These are phyloP conservation scores for Lottia gigantea DNA, from an alignment of 2,888 invertebrate genomes.

Conservation along the genomic window DNA sequence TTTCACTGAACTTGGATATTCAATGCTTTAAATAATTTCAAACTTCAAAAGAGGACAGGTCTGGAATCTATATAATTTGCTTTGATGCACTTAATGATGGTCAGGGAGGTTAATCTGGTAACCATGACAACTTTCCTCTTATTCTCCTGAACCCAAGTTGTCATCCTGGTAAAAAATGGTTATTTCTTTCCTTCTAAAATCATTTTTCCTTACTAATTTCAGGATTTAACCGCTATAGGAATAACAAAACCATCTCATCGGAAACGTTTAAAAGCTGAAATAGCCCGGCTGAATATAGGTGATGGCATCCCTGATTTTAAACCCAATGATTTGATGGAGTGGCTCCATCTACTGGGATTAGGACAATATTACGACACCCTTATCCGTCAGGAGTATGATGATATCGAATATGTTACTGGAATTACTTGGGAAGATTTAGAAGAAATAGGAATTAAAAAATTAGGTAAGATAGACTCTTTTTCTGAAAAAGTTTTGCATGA, in stretches of 20 bases:
- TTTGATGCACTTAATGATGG: too few species aligned
- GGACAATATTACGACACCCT: conserved; percentile 93
- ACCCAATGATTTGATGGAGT: conserved; percentile 88
- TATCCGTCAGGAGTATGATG: conserved; percentile 91
- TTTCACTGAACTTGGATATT: too few species aligned
- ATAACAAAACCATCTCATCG: conserved; percentile 98
- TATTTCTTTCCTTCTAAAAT: too few species aligned
- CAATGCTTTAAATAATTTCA: too few species aligned
- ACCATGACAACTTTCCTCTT: too few species aligned
- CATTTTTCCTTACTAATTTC: conserved; percentile 28
- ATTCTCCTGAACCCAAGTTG: too few species aligned
- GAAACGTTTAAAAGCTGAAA: conserved; percentile 94
- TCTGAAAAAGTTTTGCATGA: too few species aligned
- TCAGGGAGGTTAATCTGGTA: too few species aligned
- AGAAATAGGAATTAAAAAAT: conserved; percentile 79
- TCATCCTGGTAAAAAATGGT: too few species aligned
- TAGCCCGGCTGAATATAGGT: conserved; percentile 91
- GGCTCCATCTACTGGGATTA: conserved; percentile 89
- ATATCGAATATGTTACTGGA: conserved; percentile 92
- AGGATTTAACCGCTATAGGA: conserved; percentile 77
- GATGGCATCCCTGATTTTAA: conserved; percentile 88
- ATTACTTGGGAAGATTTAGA: conserved; percentile 99
- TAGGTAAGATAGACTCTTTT: conserved; percentile 65
- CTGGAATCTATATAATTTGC: too few species aligned
- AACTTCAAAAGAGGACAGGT: too few species aligned